Evolutionary conservation across 2,888 invertebrate species (phyloP), one percentile per base, ranked within the genome.

Genomic region (Brachypterus glaber): DNA sequence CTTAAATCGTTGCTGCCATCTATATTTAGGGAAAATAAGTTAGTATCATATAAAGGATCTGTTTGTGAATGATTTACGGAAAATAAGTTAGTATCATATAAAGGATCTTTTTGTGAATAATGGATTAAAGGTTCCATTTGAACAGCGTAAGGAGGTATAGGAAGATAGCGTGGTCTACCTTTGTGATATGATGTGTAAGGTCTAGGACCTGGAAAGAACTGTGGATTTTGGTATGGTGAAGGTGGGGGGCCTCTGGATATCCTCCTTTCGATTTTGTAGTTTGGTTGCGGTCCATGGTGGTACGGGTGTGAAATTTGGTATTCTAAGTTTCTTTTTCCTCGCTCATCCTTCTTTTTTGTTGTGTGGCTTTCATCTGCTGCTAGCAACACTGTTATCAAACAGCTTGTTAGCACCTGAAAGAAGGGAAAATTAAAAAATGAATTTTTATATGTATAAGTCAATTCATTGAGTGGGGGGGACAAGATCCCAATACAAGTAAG

Each of bases 91-190:
- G 63, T 66, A 54, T 81, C 79, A 59, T 82, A 84, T 1, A 84
- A 65, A 4, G 85, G 85, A 63, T 85, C 85, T 53, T 82, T 74
- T 58, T 83, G 83, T 0, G 84, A 84, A 55, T 84, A 85, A 52
- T 83, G 83, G 13, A 81, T 77, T 33, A 83, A 72, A 5, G 84
- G 83, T 60, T 84, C 83, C 83, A 83, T 83, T 61, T 80, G 81
- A 4, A 83, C 84, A 2, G 83, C 83, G 53, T 84, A 83, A 0
- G 82, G 79, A 3, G 82, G 82, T 37, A 76, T 67, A 45, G 68
- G 69, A 51, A 69, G 64, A 21, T 62, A 60, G 48, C 58, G 52
- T 42, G 62, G 62, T 55, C 63, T 59, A 52, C 59, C 59, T 58
- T 61, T 60, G 42, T 51, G 54, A 53, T 55, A 59, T 36, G 46